Evolutionary conservation across 2,888 invertebrate species (phyloP), one percentile per base, ranked within the genome.

Genomic region (Dryobota labecula): DNA sequence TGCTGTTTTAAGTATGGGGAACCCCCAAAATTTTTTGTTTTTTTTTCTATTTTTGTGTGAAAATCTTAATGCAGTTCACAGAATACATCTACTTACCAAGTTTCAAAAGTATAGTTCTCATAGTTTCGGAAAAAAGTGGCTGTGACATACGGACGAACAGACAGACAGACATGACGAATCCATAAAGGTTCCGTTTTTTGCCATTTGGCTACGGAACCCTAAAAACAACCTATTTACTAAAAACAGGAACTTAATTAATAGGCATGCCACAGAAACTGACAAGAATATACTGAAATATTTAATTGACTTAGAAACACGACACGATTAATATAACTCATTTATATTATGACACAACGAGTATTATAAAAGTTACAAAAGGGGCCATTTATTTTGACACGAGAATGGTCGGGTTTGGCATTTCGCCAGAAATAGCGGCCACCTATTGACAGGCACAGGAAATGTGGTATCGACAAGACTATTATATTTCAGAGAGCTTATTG

Each of bases 371-470:
- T 82, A 80, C 80, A 82, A 84, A 84, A 78, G 62, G 27, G 64
- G 56, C 71, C 58, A 73, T 84, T 86, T 72, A 84, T 86, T 84
- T 86, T 80, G 83, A 84, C 78, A 71, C 54, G 64, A 66, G 67
- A 68, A 70, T 68, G 60, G 56, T 41, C 20, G 62, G 62, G 57
- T 69, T 80, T 80, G 85, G 85, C 80, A 36, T 13, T 20, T 20
- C 5, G 83, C 85, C 86, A 85, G 60, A 43, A 66, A 76, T 66
- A 47, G 51, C 61, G n/a, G 70, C 51, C 66, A 67, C 51, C 75
- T 71, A 84, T 85, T 38, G 73, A 86, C 70, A 67, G 54, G 56
- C 30, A 18, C 73, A 76, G 73, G 84, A 78, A 85, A 76, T 73
- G 62, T 78, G 63, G 71, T 38, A 78, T 72, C 51, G 81, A 83